These are phyloP conservation scores for Empidonax traillii DNA, from an alignment of 2,113 vertebrate genomes.

Conservation along the genomic window DNA sequence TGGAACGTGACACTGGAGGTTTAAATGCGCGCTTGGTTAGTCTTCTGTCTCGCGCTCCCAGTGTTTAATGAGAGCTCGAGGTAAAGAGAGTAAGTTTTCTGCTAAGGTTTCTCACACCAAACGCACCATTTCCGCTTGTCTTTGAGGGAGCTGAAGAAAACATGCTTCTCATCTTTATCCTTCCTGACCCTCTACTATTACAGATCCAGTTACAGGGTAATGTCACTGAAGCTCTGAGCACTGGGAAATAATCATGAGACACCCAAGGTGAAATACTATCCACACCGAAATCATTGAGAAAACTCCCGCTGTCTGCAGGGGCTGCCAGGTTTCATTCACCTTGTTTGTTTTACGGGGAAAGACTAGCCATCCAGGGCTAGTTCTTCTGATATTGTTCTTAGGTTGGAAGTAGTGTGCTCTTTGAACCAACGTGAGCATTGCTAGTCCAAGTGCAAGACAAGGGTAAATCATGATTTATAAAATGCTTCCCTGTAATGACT, in stretches of 20 bases:
- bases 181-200: neutral
- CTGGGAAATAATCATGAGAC: neutral
- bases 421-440: neutral
- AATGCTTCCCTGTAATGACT: neutral
- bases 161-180: neutral
- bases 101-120: neutral
- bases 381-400: neutral
- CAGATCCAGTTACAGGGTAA: neutral
- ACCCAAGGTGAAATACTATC: neutral
- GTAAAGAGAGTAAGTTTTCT: neutral
- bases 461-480: neutral
- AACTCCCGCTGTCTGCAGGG: neutral
- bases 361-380: neutral
- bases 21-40: neutral
- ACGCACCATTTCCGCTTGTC: neutral
- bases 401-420: neutral
- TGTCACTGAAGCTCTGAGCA: neutral
- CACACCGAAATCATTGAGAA: neutral
- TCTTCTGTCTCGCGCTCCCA: neutral
- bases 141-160: neutral
- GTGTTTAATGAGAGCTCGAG: neutral
- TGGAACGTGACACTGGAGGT: slow-evolving; percentile 22
- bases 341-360: neutral
- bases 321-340: neutral
- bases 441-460: neutral